Conservation (phyloP, 2,797 vertebrate species). For the Halcyon badia region DNA sequence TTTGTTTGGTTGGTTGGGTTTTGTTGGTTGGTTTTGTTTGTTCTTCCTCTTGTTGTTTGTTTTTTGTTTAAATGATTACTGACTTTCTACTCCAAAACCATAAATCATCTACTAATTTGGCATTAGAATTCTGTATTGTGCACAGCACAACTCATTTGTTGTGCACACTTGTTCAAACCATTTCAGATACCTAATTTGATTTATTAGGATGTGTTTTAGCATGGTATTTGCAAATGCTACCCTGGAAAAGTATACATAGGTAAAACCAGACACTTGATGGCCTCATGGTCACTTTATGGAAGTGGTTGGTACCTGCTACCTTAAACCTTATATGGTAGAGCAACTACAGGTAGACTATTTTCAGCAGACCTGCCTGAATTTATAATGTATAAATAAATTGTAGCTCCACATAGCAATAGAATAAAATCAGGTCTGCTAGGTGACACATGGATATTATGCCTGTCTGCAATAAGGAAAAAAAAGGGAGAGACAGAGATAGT, state of each 20-base stretch:
- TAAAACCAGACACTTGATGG: background rate
- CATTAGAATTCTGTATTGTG: background rate
- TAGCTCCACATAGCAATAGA: background rate
- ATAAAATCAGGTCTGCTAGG: background rate
- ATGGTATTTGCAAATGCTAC: background rate
- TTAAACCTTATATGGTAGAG: background rate
- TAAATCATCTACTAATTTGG: conserved; percentile 33
- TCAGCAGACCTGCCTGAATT: background rate
- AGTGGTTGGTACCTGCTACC: background rate
- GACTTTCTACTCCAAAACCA: conserved; percentile 21
- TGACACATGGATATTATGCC: fast-evolving
- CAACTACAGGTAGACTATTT: background rate
- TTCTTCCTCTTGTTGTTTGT: too few relatives aligned
- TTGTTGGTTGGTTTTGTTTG: too few relatives aligned
- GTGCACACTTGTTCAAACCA: background rate
- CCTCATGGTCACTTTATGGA: background rate
- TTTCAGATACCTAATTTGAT: background rate
- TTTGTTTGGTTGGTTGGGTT: too few relatives aligned
- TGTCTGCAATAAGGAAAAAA: background rate
- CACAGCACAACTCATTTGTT: background rate
- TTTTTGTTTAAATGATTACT: conserved; percentile 34
- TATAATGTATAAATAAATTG: background rate
- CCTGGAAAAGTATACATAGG: background rate
- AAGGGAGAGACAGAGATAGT: background rate
- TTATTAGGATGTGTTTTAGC: background rate